phyloP scores from a whole-genome alignment of 2,888 invertebrate species.

The Steromphala cineraria region DNA sequence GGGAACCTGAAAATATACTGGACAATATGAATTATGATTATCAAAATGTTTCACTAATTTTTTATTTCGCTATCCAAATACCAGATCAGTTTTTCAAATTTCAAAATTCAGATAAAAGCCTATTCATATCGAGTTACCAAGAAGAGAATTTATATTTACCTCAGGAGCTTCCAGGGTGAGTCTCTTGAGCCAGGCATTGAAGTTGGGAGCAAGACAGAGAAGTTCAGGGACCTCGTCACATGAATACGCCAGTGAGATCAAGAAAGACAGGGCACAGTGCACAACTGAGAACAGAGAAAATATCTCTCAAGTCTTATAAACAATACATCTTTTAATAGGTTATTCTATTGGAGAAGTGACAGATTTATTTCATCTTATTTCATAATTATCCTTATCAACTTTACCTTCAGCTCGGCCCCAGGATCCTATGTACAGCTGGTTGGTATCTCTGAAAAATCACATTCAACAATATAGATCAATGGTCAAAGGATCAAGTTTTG shows the following conservation, averaged over 20 bases:
- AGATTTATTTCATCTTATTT: too few relatives aligned
- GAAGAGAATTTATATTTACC: conserved; percentile 55
- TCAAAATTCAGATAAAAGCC: too few relatives aligned
- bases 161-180: conserved; percentile 94
- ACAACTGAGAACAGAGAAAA: conserved; percentile 79
- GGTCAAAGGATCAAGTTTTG: too few relatives aligned
- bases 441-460: conserved; percentile 71
- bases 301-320: background rate
- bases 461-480: background rate
- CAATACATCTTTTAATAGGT: too few relatives aligned
- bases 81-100: too few relatives aligned
- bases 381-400: too few relatives aligned
- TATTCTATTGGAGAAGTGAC: too few relatives aligned
- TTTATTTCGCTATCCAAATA: too few relatives aligned
- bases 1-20: too few relatives aligned
- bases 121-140: background rate
- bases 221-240: conserved; percentile 86
- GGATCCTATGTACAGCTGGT: conserved; percentile 92
- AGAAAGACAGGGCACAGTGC: conserved; percentile 92
- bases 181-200: conserved; percentile 86
- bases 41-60: too few relatives aligned
- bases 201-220: conserved; percentile 83
- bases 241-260: conserved; percentile 95
- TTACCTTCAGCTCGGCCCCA: conserved; percentile 89
- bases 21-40: too few relatives aligned